These are phyloP conservation scores for Irena cyanogastra DNA, from an alignment of 2,113 vertebrate species.

Conservation along the genomic window DNA sequence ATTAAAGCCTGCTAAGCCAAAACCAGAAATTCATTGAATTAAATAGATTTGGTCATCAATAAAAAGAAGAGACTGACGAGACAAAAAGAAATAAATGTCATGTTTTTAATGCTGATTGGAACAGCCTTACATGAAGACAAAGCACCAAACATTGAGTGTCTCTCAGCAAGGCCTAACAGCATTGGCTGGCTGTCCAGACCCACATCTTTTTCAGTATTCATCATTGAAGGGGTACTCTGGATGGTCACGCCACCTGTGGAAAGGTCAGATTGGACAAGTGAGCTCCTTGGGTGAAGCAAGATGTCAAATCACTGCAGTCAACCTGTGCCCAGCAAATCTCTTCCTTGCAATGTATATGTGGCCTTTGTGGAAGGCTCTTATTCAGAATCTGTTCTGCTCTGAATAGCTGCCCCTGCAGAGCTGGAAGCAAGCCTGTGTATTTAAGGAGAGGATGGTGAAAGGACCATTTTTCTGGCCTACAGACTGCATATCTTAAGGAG, in stretches of 20 bases:
- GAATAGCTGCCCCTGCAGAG: background rate
- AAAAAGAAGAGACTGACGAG: background rate
- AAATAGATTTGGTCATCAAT: background rate
- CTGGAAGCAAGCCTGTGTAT: background rate
- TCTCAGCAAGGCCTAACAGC: background rate
- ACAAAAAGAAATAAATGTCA: background rate
- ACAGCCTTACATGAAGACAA: background rate
- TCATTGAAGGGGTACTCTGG: constrained; percentile 91
- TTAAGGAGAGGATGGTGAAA: background rate
- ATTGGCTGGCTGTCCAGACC: background rate
- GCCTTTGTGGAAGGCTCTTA: background rate
- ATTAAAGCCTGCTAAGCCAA: background rate
- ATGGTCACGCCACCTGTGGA: constrained; percentile 87
- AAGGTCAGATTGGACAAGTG: constrained; percentile 12
- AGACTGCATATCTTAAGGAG: background rate
- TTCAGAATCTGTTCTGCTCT: background rate
- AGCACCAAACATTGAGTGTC: background rate
- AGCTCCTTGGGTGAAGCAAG: background rate
- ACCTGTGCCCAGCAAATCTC: background rate
- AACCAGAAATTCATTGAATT: background rate
- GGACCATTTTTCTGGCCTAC: background rate
- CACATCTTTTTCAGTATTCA: constrained; percentile 75
- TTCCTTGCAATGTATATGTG: background rate
- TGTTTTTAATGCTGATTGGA: constrained; percentile 35
- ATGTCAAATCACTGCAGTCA: background rate